Percentiles rank a stretch among this genome's conserved stretches.
phyloP scores from a whole-genome alignment of 35 echinoderm and acorn worm genomes.

The Apostichopus parvimensis region DNA sequence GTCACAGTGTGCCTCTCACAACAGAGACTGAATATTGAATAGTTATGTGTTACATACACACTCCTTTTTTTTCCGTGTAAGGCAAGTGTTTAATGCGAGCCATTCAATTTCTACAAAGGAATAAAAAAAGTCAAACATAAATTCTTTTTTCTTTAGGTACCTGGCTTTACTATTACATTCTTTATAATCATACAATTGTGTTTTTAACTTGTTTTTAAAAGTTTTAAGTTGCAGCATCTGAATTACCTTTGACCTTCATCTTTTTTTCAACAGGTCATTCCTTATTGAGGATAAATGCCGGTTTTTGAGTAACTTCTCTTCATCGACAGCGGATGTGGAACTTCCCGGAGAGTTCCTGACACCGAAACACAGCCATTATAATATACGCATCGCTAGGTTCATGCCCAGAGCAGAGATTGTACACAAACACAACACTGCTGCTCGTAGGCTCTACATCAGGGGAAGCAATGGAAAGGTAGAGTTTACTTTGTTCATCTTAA shows the following conservation, averaged over 20 bases:
- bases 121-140: too few species aligned
- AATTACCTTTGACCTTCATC: background rate
- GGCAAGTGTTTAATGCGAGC: too few species aligned
- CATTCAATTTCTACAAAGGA: too few species aligned
- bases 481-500: background rate
- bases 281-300: constrained; percentile 98
- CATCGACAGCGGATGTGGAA: constrained; percentile 88
- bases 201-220: too few species aligned
- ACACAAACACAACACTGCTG: constrained; percentile 98
- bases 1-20: too few species aligned
- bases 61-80: too few species aligned
- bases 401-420: constrained; percentile 96
- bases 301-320: constrained; percentile 97
- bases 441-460: constrained; percentile 90
- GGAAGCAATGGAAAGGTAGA: constrained; percentile 98
- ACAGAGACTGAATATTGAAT: too few species aligned
- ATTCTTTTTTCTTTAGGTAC: too few species aligned
- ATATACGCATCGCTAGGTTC: constrained; percentile 91
- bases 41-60: too few species aligned
- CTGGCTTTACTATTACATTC: too few species aligned
- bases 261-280: constrained; percentile 69
- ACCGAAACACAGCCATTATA: constrained; percentile 95
- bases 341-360: constrained; percentile 95
- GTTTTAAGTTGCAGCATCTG: background rate
- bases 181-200: too few species aligned